Evolutionary conservation across 2,113 vertebrate genomes (phyloP).

Genomic region (Corvus hawaiiensis): DNA sequence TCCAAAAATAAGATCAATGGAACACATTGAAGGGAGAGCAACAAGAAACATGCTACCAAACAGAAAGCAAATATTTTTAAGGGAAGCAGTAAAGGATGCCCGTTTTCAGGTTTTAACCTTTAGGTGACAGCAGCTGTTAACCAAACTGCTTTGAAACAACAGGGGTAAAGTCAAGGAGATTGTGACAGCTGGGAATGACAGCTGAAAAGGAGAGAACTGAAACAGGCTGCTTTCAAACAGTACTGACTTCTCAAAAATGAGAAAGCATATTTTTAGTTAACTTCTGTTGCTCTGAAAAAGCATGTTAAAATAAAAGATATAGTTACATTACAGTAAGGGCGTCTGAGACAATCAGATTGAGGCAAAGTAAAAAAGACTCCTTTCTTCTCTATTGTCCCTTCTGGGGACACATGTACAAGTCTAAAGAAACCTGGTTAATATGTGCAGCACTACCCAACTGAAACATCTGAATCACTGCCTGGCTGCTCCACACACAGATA

Average conservation of each 20-base stretch:
- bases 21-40: neutral
- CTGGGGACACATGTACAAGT: neutral
- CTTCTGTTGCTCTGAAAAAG: conserved; percentile 23
- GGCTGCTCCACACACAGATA: neutral
- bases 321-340: neutral
- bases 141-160: conserved; percentile 21
- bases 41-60: neutral
- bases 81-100: neutral
- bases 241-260: conserved; percentile 17
- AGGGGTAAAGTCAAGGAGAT: neutral
- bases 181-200: conserved; percentile 60
- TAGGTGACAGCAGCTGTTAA: conserved; percentile 36
- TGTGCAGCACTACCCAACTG: neutral
- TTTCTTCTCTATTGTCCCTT: neutral
- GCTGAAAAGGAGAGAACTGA: conserved; percentile 55
- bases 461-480: neutral
- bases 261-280: conserved; percentile 59
- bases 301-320: neutral
- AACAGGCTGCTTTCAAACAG: conserved; percentile 39
- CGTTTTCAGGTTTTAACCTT: conserved; percentile 34
- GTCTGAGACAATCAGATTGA: neutral
- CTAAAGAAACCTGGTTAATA: neutral
- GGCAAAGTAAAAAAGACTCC: neutral
- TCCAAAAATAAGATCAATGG: neutral
- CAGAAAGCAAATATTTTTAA: neutral